Conservation (phyloP, 2,797 vertebrate species). For the Perodicticus potto region DNA sequence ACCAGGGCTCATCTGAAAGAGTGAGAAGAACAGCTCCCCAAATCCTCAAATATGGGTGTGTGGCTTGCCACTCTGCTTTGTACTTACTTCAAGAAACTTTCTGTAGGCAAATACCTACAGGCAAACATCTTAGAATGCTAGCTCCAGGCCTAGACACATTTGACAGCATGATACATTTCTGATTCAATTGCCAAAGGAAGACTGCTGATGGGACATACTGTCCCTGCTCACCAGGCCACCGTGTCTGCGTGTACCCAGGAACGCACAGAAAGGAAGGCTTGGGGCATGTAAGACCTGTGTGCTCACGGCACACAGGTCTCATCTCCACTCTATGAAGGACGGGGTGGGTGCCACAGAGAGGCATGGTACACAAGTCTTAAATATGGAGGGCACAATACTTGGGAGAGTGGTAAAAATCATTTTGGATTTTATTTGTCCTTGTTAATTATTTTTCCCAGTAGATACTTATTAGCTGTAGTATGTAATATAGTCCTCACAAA, state of each 20-base stretch:
- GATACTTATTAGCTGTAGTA: not conserved
- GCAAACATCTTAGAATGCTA: not conserved
- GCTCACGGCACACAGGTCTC: no score
- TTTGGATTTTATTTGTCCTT: not conserved
- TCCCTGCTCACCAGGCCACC: not conserved
- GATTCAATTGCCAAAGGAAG: not conserved
- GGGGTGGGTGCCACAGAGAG: not conserved
- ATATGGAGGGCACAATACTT: not conserved
- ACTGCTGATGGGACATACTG: not conserved
- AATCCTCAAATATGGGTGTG: not conserved
- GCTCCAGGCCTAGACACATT: not conserved
- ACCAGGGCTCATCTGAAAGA: not conserved
- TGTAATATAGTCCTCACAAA: not conserved
- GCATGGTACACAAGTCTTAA: not conserved
- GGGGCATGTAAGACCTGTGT: not conserved
- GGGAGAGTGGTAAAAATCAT: not conserved
- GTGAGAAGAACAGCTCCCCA: not conserved
- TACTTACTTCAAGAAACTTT: constrained; percentile 2
- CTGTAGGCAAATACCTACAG: not conserved
- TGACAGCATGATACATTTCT: not conserved
- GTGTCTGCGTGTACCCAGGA: not conserved
- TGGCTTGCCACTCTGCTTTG: not conserved
- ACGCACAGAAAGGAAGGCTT: not conserved
- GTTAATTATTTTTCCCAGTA: not conserved
- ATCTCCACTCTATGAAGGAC: not conserved